Evolutionary conservation across 1,140 invertebrate genomes (phyloP).

Genomic region (Cherax destructor): DNA sequence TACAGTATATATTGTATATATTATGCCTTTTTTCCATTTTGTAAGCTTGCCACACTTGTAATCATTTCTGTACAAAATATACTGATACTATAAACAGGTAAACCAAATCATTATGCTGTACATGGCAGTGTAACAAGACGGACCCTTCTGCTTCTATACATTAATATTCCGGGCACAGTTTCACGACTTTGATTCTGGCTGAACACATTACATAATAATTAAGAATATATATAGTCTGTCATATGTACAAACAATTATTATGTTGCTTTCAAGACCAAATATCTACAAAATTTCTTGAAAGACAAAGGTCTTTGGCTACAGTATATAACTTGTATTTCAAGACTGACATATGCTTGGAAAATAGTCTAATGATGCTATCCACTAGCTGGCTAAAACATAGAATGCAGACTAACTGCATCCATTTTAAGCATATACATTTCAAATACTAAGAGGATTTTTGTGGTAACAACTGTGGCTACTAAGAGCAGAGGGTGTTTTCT

Average conservation of each 20-base stretch:
- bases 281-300: slow-evolving; percentile 12
- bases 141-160: slow-evolving; percentile 30
- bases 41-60: neutral
- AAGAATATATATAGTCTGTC: neutral
- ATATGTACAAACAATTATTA: slow-evolving; percentile 1
- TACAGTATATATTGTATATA: too few relatives aligned
- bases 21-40: neutral
- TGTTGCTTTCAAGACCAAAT: slow-evolving; percentile 13
- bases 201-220: slow-evolving; percentile 9
- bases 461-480: neutral
- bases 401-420: neutral
- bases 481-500: neutral
- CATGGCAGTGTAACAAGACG: slow-evolving; percentile 54
- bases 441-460: neutral
- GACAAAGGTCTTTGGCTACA: slow-evolving; percentile 5
- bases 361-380: slow-evolving; percentile 5
- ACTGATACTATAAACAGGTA: slow-evolving; percentile 18
- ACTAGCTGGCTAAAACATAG: neutral
- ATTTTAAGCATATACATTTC: slow-evolving; percentile 1
- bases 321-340: neutral
- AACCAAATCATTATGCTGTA: slow-evolving; percentile 29
- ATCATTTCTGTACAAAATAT: neutral
- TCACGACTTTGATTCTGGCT: slow-evolving; percentile 29
- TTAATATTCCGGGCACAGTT: slow-evolving; percentile 7
- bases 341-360: slow-evolving; percentile 8